Base-by-base conservation (phyloP, 2,888 invertebrate genomes). In the Coelopa pilipes region DNA sequence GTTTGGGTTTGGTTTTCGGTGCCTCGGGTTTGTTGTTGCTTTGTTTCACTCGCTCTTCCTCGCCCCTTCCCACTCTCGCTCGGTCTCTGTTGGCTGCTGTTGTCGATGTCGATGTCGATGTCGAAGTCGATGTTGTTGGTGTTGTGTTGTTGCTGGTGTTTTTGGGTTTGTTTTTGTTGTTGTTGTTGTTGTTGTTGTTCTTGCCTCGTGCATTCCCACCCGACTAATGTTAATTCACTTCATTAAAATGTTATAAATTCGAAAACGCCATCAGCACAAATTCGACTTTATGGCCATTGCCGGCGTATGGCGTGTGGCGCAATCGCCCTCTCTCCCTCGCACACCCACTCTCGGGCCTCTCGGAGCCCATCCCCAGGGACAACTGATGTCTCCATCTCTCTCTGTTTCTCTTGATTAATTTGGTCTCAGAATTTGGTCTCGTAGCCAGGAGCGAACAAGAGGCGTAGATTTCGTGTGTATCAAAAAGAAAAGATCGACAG, bases 211-310 rank as follows among this genome's bases (percentile, higher is more conserved):
- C n/a, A 53, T 53, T 53, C n/a, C 10, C 53, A 53, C 53, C 2
- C n/a, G 53, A 53, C 57, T 57, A 57, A 57, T 57, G 57, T 57
- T 15, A 34, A 34, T 34, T 34, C 7, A 34, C 57, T 57, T 19
- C 57, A 57, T 57, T 57, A 57, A 57, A 57, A 57, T n/a, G 57
- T 57, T 57, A 57, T 57, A 57, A 57, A 57, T 57, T 57, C 21
- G 2, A 11, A 57, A 57, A 57, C 15, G 17, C 19, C 17, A 57
- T 11, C 17, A 57, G 57, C n/a, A 21, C 17, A 57, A 21, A 57
- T 34, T 34, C 34, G 4, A 7, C 2, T 34, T 34, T 34, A 34
- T 34, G 2, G 34, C 34, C 7, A 34, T 34, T 34, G 2, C 34
- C 7, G 34, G 7, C 34, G 7, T 34, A 34, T 34, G 34, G 7